These are phyloP conservation scores for Chaenogobius annularis DNA, from an alignment of 2,113 vertebrate species.

Conservation along the genomic window DNA sequence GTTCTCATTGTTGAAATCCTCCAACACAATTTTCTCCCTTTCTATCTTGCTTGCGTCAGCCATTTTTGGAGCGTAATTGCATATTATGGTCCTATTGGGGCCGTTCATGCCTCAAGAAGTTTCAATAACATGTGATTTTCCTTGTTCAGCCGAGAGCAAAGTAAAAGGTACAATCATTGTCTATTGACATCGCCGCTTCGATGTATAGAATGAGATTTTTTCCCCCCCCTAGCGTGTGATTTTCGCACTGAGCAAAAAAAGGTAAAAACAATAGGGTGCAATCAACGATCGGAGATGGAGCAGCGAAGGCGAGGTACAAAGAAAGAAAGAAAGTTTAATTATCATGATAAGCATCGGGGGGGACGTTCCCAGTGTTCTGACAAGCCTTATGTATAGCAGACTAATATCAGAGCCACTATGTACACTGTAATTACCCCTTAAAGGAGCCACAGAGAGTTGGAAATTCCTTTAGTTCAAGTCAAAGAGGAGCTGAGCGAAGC, in stretches of 20 bases:
- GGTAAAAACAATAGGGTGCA: slow-evolving; percentile 21
- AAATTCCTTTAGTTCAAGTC: not conserved
- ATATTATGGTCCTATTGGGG: slow-evolving; percentile 33
- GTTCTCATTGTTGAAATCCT: slow-evolving; percentile 25
- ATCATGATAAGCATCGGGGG: slow-evolving; percentile 17
- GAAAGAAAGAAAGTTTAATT: slow-evolving; percentile 11
- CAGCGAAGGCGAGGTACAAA: slow-evolving; percentile 1
- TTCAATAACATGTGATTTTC: slow-evolving; percentile 46
- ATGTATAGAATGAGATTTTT: slow-evolving; percentile 13
- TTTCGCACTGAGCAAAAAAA: slow-evolving; percentile 21
- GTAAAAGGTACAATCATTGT: slow-evolving; percentile 36
- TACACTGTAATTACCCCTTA: not conserved
- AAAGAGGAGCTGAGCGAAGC: slow-evolving; percentile 9
- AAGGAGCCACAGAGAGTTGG: not conserved
- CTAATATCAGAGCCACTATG: not conserved
- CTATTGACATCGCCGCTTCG: slow-evolving; percentile 25
- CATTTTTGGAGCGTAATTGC: slow-evolving; percentile 46
- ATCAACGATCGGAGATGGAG: slow-evolving; percentile 21
- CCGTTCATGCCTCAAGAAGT: slow-evolving; percentile 31
- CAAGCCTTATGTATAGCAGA: not conserved
- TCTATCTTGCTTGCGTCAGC: not conserved
- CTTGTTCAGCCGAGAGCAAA: slow-evolving; percentile 28
- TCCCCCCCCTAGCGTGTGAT: slow-evolving; percentile 11
- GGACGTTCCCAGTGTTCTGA: not conserved
- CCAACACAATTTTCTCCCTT: slow-evolving; percentile 28